Evolutionary conservation across 2,797 vertebrate species (phyloP).

Genomic region (Iguana delicatissima): DNA sequence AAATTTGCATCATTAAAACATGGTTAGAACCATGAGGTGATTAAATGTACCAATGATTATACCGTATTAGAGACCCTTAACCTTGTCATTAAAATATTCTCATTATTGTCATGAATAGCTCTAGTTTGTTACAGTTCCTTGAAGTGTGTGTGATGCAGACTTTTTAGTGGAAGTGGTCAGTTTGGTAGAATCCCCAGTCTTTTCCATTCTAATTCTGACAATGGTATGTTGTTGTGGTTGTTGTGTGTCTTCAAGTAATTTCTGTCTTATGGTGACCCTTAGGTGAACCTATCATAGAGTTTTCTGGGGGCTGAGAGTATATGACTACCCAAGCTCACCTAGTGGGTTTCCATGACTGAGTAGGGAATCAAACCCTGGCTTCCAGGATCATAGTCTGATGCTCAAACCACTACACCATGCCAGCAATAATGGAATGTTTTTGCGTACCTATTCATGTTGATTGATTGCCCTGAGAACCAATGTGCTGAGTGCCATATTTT

Average conservation of each 20-base stretch:
- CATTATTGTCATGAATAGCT: neutral
- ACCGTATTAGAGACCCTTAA: neutral
- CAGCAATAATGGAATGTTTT: too few species aligned
- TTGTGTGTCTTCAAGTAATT: too few species aligned
- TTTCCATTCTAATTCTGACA: neutral
- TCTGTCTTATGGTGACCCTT: too few species aligned
- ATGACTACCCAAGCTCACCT: too few species aligned
- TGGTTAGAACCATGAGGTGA: neutral
- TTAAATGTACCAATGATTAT: neutral
- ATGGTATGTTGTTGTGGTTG: neutral
- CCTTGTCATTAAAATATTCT: constrained; percentile 3
- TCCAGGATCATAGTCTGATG: too few species aligned
- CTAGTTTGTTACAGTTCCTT: neutral
- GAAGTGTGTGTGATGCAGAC: neutral
- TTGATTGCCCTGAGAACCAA: neutral
- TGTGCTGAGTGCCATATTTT: neutral
- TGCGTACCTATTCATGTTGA: neutral
- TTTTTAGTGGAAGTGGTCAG: neutral
- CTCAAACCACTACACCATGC: too few species aligned
- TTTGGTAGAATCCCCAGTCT: neutral
- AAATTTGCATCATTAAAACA: neutral
- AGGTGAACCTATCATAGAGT: too few species aligned
- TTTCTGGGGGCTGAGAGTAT: too few species aligned
- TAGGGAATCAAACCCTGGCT: too few species aligned
- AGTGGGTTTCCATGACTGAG: too few species aligned